Evolutionary conservation across 2,888 invertebrate genomes (phyloP).

Genomic region (Suillia variegata): DNA sequence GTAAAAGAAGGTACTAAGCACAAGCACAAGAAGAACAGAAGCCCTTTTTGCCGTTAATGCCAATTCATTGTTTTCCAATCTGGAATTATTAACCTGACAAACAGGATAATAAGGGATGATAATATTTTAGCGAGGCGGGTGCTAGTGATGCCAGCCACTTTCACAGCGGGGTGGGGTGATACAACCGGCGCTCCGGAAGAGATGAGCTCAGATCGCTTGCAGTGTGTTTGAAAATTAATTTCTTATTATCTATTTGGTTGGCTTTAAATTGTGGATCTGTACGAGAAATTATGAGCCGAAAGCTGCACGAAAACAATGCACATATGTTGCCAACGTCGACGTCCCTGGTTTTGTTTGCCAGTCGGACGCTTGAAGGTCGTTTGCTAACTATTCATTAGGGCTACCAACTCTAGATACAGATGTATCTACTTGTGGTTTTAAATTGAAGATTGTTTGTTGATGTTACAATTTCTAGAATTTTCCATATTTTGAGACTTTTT

Average conservation of each 20-base stretch:
- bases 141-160: not conserved
- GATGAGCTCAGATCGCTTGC: constrained; percentile 17
- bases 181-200: not conserved
- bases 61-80: constrained; percentile 19
- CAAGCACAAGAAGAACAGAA: no score
- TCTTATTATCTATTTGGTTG: constrained; percentile 59
- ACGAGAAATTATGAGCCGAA: constrained; percentile 8
- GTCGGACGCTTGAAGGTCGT: not conserved
- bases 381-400: no score
- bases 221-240: constrained; percentile 58
- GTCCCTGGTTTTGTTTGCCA: not conserved
- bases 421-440: no score
- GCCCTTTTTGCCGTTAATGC: not conserved
- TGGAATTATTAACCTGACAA: constrained; percentile 47
- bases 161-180: not conserved
- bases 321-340: constrained; percentile 43
- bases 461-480: no score
- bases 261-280: constrained; percentile 32
- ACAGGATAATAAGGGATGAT: constrained; percentile 54
- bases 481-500: no score
- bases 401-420: no score
- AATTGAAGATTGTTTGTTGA: no score
- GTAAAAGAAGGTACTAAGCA: no score
- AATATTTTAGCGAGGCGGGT: constrained; percentile 38
- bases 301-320: constrained; percentile 36